Evolutionary conservation across 2,888 invertebrate species (phyloP), one percentile per base, ranked within the genome.

Genomic region (Nineta flava): DNA sequence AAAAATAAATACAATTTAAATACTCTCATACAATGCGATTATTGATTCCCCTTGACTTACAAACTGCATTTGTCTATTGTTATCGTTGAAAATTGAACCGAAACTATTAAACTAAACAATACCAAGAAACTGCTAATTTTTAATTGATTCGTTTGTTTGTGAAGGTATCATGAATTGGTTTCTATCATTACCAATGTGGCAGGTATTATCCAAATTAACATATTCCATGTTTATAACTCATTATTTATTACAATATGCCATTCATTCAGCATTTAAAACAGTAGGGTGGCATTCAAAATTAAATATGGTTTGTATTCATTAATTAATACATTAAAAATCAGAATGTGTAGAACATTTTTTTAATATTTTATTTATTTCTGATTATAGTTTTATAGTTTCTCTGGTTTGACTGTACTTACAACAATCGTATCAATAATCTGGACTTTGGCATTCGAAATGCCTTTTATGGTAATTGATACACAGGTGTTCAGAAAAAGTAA

Each of bases 91-190:
- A n/a, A n/a, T n/a, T n/a, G n/a, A n/a, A n/a, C n/a, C n/a, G n/a
- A n/a, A n/a, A n/a, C n/a, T n/a, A n/a, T n/a, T n/a, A n/a, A n/a
- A n/a, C n/a, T n/a, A n/a, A n/a, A n/a, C n/a, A n/a, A n/a, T n/a
- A n/a, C n/a, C n/a, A n/a, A n/a, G n/a, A n/a, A n/a, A n/a, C n/a
- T n/a, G n/a, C n/a, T n/a, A n/a, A n/a, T n/a, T n/a, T n/a, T n/a
- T n/a, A n/a, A 5, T 44, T 17, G 10, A 17, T 21, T 10, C 17
- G 15, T 6, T 45, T 1, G 17, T 13, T 6, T 59, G 60, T 19
- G 64, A 17, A 52, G 52, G 52, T 16, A 49, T 49, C 5, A 41
- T 53, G 5, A 51, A 55, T 31, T 17, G 16, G 26, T 52, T 55
- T 13, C 19, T 55, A 1, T 53, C 54, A 4, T 21, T 51, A 31